phyloP scores from a whole-genome alignment of 2,113 vertebrate species.

The Ctenomys sociabilis region DNA sequence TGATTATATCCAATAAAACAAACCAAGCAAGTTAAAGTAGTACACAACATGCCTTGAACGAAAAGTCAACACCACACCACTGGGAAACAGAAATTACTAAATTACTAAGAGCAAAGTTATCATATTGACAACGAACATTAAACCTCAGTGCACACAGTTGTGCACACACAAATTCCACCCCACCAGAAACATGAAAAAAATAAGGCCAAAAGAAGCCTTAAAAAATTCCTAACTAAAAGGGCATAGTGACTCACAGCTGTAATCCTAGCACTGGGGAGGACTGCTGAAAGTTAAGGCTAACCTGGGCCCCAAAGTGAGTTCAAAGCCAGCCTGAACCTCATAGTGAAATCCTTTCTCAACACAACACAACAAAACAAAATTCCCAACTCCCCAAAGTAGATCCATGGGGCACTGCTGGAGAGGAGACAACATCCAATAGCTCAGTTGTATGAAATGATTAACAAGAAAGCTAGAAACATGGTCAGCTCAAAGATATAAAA shows the following conservation, averaged over 20 bases:
- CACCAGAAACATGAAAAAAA: neutral
- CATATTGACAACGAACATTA: neutral
- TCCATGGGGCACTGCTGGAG: neutral
- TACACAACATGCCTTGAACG: neutral
- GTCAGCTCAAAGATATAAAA: neutral
- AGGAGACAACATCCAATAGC: neutral
- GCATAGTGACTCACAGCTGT: too few relatives aligned
- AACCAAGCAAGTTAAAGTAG: neutral
- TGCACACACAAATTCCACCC: neutral
- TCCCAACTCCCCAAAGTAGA: neutral
- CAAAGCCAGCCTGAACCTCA: too few relatives aligned
- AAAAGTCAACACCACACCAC: neutral
- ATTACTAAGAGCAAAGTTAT: neutral
- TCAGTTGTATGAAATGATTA: neutral
- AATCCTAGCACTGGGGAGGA: too few relatives aligned
- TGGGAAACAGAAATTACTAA: neutral
- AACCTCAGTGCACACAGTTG: neutral
- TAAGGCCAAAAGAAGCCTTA: neutral
- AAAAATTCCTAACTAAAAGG: neutral
- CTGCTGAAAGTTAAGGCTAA: too few relatives aligned
- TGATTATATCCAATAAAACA: neutral
- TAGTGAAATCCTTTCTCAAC: too few relatives aligned
- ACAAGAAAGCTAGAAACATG: neutral
- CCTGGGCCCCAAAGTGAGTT: too few relatives aligned
- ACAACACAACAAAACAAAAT: too few relatives aligned